Percentiles rank a stretch among this genome's conserved stretches.
phyloP scores from a whole-genome alignment of 2,113 vertebrate genomes.

The Brienomyrus brachyistius region DNA sequence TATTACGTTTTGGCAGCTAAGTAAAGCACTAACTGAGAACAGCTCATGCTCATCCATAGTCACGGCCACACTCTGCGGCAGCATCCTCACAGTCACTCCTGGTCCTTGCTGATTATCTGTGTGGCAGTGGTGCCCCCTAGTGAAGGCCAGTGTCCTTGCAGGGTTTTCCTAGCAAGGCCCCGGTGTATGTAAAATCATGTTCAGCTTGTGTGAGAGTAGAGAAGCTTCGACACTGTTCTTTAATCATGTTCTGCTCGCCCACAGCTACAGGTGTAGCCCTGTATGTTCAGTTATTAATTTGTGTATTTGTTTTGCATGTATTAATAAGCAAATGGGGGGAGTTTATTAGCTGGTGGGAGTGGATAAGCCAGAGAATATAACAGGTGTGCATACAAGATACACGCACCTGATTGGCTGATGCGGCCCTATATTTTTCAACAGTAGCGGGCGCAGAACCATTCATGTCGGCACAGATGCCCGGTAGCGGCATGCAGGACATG shows the following conservation, averaged over 20 bases:
- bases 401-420: neutral
- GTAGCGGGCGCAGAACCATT: constrained; percentile 68
- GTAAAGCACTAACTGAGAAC: neutral
- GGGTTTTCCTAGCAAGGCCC: neutral
- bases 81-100: neutral
- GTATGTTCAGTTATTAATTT: neutral
- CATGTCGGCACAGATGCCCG: constrained; percentile 82
- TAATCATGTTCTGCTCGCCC: neutral
- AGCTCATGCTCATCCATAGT: neutral
- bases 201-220: neutral
- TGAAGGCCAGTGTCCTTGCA: constrained; percentile 30
- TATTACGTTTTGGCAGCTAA: neutral
- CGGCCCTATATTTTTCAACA: neutral
- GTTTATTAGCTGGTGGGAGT: neutral
- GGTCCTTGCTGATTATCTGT: constrained; percentile 21
- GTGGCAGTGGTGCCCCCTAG: constrained; percentile 52
- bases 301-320: neutral
- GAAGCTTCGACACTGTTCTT: neutral
- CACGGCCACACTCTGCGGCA: neutral
- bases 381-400: neutral
- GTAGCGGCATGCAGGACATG: constrained; percentile 84
- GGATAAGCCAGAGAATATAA: neutral
- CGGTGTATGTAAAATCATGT: neutral
- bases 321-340: neutral
- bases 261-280: neutral